Conservation (phyloP, 2,888 invertebrate genomes). For the Miltochrista miniata region DNA sequence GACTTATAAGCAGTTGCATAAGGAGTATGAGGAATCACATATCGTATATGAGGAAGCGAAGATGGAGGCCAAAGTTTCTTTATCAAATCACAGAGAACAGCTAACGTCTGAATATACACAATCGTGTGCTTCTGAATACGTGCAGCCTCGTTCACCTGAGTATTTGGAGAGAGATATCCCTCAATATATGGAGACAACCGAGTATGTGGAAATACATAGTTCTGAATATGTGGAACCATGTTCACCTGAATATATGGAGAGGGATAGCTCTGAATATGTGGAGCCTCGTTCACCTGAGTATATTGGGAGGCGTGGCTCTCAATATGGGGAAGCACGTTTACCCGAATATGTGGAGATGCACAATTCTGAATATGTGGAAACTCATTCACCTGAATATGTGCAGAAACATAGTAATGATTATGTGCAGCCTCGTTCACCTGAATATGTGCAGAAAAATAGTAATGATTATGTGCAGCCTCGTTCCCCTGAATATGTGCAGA, state of each 20-base stretch:
- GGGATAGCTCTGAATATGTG: slow-evolving; percentile 5
- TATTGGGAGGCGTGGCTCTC: slow-evolving; percentile 42
- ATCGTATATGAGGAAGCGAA: slow-evolving; percentile 41
- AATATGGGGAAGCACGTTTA: slow-evolving; percentile 2
- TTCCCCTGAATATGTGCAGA: background rate
- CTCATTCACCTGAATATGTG: background rate
- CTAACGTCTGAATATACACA: slow-evolving; percentile 40
- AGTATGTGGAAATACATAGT: slow-evolving; percentile 40
- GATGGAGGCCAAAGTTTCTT: slow-evolving; percentile 15
- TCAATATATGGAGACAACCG: slow-evolving; percentile 4
- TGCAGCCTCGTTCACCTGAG: slow-evolving; percentile 3
- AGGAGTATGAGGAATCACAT: background rate
- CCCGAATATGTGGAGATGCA: background rate
- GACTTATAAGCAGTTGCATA: background rate
- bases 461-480: background rate
- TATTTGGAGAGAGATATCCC: slow-evolving; percentile 40
- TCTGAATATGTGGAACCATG: slow-evolving; percentile 30
- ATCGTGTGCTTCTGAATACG: background rate
- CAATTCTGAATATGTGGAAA: slow-evolving; percentile 36
- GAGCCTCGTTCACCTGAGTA: slow-evolving; percentile 39
- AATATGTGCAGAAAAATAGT: slow-evolving; percentile 41
- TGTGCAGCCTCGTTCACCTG: slow-evolving; percentile 40
- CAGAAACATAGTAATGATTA: slow-evolving; percentile 3
- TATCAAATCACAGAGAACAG: background rate
- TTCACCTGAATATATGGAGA: background rate